Evolutionary conservation across 1,140 invertebrate genomes (phyloP), one percentile per base, ranked within the genome.

Genomic region (Penaeus indicus): DNA sequence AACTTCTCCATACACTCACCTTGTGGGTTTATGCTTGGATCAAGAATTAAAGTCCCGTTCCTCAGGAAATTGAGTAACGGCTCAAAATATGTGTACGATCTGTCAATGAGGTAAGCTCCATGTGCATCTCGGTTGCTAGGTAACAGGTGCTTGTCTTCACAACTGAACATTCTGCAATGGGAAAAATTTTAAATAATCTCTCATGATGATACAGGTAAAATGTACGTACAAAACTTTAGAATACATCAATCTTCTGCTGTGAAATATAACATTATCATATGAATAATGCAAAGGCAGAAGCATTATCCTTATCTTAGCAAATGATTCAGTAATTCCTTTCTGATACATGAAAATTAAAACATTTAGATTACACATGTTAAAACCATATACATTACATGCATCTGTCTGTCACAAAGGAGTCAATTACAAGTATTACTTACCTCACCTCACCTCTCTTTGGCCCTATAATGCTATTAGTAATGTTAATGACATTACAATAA

Each of bases 51-150:
- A 93, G 98, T 95, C 3, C 98, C 98, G 93, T 98, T 98, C 86
- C 99, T 94, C 79, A 99, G 94, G 93, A 99, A 99, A 94, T 99
- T 99, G 63, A 99, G 94, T 67, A 99, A 96, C n/a, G 98, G 97
- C 92, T 98, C 97, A 94, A 99, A 99, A 93, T 99, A 99, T n/a
- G 95, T 95, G 0, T 98, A 96, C 93, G 97, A 98, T 89, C 99
- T 94, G 92, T 99, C 99, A 80, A 99, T 98, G 81, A 99, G 93
- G 93, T 96, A 99, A 0, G 98, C 98, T 27, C 98, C 96, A 91
- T 94, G 95, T 38, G 94, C 92, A 92, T 97, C 97, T 85, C 94
- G 94, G 91, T 95, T 95, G 92, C 96, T 97, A 1, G 97, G 97
- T 85, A 94, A 94, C 93, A 96, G 95, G 91, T 95, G 94, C 91